Evolutionary conservation across 2,888 invertebrate species (phyloP).

Genomic region (Pristionchus maxplancki): DNA sequence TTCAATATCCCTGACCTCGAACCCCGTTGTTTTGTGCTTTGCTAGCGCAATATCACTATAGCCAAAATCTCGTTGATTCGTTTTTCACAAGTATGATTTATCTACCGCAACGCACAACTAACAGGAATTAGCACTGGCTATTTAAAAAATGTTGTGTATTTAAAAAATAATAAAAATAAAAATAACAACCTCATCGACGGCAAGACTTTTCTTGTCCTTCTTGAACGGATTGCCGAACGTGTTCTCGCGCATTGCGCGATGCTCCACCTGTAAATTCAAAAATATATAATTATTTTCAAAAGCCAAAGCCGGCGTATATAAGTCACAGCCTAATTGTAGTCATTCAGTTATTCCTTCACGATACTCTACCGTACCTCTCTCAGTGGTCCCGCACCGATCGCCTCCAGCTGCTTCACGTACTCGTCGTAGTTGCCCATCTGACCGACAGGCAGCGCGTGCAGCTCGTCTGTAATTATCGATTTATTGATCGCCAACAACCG

Average conservation of each 20-base stretch:
- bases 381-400: slow-evolving; percentile 64
- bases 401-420: slow-evolving; percentile 89
- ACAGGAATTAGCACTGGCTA: no score
- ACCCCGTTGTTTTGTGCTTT: no score
- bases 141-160: neutral
- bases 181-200: slow-evolving; percentile 71
- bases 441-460: slow-evolving; percentile 94
- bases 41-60: no score
- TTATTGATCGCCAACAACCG: slow-evolving; percentile 39
- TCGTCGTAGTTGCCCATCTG: slow-evolving; percentile 99
- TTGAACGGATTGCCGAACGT: slow-evolving; percentile 99
- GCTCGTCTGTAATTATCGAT: slow-evolving; percentile 83
- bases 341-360: neutral
- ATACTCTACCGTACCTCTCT: slow-evolving; percentile 52
- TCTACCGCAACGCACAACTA: no score
- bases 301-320: no score
- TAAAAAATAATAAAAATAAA: neutral
- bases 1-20: no score
- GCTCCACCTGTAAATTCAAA: slow-evolving; percentile 85
- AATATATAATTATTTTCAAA: no score
- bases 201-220: slow-evolving; percentile 87
- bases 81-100: no score
- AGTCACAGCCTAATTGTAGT: no score
- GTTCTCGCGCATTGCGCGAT: slow-evolving; percentile 93
- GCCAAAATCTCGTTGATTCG: no score